Percentiles rank a stretch among this genome's conserved stretches.
phyloP scores from a whole-genome alignment of 2,797 vertebrate species.

The Bothrops alternatus region DNA sequence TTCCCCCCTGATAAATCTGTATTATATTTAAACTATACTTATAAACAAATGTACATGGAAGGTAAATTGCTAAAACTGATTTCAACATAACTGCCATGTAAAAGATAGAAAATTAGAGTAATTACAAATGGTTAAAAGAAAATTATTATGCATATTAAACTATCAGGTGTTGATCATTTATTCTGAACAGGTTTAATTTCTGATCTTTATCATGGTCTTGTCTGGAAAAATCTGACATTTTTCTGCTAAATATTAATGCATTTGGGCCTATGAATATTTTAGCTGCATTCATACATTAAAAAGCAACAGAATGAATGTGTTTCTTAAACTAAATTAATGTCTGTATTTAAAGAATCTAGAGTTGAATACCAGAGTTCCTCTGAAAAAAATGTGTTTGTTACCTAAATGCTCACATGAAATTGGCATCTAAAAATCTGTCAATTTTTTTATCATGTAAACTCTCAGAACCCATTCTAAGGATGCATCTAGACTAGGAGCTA shows the following conservation, averaged over 20 bases:
- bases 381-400: not conserved
- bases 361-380: not conserved
- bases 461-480: not conserved
- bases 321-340: not conserved
- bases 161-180: slow-evolving; percentile 1
- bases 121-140: not conserved
- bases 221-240: not conserved
- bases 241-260: not conserved
- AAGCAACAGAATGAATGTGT: not conserved
- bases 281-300: not conserved
- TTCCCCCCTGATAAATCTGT: not conserved
- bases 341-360: not conserved
- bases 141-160: not conserved
- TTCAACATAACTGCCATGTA: not conserved
- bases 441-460: not conserved
- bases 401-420: not conserved
- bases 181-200: not conserved
- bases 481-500: not conserved
- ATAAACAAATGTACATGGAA: slow-evolving; percentile 1
- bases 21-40: slow-evolving; percentile 7
- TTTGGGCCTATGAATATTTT: not conserved
- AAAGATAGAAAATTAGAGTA: not conserved
- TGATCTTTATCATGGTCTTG: not conserved
- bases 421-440: slow-evolving; percentile 4
- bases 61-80: not conserved